Conservation (phyloP, 1,140 invertebrate species). For the Drosophila takahashii region DNA sequence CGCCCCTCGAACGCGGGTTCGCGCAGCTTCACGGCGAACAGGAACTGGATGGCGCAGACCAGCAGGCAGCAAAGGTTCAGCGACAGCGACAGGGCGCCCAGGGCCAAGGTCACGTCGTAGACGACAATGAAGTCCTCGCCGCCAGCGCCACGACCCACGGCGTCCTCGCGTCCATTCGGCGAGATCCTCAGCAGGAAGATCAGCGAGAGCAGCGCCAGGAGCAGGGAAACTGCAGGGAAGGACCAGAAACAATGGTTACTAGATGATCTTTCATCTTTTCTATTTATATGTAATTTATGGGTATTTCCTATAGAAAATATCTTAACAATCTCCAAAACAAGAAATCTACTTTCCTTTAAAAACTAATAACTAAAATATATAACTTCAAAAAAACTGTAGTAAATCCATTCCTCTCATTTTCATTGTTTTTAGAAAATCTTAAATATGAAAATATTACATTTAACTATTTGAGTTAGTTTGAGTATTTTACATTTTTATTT, state of each 20-base stretch:
- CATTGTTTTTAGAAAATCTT: no score
- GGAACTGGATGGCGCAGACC: constrained; percentile 96
- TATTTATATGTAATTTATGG: no score
- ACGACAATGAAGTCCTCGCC: constrained; percentile 94
- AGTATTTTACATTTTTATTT: no score
- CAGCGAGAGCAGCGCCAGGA: constrained; percentile 92
- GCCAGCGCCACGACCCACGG: constrained; percentile 80
- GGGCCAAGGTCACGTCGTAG: constrained; percentile 94
- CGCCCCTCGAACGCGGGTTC: constrained; percentile 88
- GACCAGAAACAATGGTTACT: background rate
- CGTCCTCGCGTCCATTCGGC: constrained; percentile 86
- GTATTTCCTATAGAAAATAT: no score
- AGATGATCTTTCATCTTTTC: no score
- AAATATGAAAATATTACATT: no score
- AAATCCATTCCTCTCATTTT: no score
- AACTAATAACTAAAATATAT: no score
- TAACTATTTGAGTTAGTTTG: no score
- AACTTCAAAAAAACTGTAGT: no score
- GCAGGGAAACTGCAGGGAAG: constrained; percentile 88
- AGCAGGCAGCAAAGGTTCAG: constrained; percentile 95
- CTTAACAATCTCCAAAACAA: no score
- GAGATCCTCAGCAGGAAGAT: constrained; percentile 94
- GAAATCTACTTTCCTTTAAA: no score
- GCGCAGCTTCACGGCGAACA: constrained; percentile 96
- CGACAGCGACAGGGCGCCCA: constrained; percentile 94